Evolutionary conservation across 1,140 invertebrate species (phyloP), one percentile per base, ranked within the genome.

Genomic region (Grapholita molesta): DNA sequence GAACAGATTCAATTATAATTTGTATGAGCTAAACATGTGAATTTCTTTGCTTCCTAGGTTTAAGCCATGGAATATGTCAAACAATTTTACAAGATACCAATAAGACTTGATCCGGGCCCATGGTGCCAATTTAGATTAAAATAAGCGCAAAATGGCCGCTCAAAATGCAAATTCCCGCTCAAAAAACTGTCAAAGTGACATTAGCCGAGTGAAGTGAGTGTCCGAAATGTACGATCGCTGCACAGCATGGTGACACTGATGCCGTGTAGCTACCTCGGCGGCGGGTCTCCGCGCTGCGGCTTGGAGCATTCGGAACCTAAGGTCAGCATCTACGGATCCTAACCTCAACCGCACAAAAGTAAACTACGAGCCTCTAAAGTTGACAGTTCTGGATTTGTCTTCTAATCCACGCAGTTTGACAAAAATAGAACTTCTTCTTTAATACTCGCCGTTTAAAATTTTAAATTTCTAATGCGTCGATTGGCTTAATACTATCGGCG

Each of bases 251-350:
- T 91, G 88, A 91, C 89, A 55, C 78, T 91, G 84, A 91, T 91
- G 89, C 89, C 89, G 85, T 91, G 89, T 80, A 84, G 82, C 78
- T 91, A 86, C 85, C 89, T 91, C 80, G 84, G 89, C 73, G 85
- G 79, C 61, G 76, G 86, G 35, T 89, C 87, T 28, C 86, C 89
- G 79, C 82, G 88, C 72, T 91, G 88, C 89, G 86, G 83, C 76
- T 77, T 91, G 81, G 88, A 90, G 38, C 86, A 89, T 83, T 75
- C 84, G 71, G 89, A 91, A 71, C 88, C 89, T 64, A 91, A 91
- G 89, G 89, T 90, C 77, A 89, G 85, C 82, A 74, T 77, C 68
- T 25, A 32, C 12, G 55, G 73, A 68, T 70, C 74, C 42, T 64
- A 71, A 53, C 42, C 71, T 76, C 77, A 79, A 73, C 73, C 71